These are phyloP conservation scores for Samia ricini DNA, from an alignment of 1,140 invertebrate genomes.

Conservation along the genomic window DNA sequence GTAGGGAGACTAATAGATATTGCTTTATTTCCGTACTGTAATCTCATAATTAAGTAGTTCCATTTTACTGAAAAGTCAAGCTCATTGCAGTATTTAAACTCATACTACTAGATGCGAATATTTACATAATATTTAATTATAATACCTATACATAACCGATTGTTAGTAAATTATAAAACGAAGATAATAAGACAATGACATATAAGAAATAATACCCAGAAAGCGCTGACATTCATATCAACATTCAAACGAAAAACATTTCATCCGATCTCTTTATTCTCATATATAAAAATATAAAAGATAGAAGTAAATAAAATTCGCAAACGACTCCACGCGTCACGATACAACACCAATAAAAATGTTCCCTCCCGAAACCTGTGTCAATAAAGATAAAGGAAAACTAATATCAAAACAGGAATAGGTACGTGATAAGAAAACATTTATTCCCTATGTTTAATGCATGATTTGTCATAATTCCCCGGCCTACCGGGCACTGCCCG, in stretches of 20 bases:
- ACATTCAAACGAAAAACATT: background rate
- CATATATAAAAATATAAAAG: background rate
- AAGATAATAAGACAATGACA: background rate
- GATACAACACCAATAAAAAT: slow-evolving; percentile 56
- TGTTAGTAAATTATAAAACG: background rate
- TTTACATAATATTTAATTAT: too few relatives aligned
- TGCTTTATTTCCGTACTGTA: too few relatives aligned
- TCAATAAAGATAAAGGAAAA: slow-evolving; percentile 77
- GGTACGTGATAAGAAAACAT: slow-evolving; percentile 77
- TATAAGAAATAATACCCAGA: background rate
- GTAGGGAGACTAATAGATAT: too few relatives aligned
- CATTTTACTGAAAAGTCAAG: too few relatives aligned
- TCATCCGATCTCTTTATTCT: background rate
- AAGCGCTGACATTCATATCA: background rate
- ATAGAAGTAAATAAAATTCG: slow-evolving; percentile 21
- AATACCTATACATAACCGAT: too few relatives aligned
- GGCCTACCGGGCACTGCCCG: slow-evolving; percentile 51
- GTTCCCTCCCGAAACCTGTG: slow-evolving; percentile 67
- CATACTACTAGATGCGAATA: too few relatives aligned
- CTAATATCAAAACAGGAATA: slow-evolving; percentile 75
- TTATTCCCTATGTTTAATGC: slow-evolving; percentile 77
- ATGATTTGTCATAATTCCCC: slow-evolving; percentile 77
- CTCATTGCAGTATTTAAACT: too few relatives aligned
- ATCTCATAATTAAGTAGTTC: too few relatives aligned
- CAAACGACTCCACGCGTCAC: slow-evolving; percentile 37